phyloP scores from a whole-genome alignment of 2,113 vertebrate species.

The Gallinago paraguaiae region DNA sequence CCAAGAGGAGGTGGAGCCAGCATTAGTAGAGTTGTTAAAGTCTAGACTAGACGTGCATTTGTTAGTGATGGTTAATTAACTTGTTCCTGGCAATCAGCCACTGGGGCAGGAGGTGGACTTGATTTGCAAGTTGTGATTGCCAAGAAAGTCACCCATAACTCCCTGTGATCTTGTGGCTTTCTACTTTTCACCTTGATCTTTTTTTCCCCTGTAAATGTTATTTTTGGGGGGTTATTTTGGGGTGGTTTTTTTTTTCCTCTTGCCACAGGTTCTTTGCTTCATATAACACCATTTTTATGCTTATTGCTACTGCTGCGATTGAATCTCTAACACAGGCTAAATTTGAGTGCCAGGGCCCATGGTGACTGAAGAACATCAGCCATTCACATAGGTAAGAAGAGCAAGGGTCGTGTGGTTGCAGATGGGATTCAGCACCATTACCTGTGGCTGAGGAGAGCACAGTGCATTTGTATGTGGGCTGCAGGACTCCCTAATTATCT shows the following conservation, averaged over 20 bases:
- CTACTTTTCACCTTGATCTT: not conserved
- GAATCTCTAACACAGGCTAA: not conserved
- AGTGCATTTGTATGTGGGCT: not conserved
- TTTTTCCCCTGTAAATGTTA: not conserved
- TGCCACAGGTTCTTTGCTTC: not conserved
- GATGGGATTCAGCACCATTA: accelerated
- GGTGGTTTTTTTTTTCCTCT: not conserved
- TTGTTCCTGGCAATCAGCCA: slow-evolving; percentile 49
- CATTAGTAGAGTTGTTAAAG: not conserved
- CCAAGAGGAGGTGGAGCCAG: slow-evolving; percentile 16
- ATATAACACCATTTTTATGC: not conserved
- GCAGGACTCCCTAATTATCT: not conserved
- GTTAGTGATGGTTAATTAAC: slow-evolving; percentile 54
- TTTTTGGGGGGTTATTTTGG: too few species aligned
- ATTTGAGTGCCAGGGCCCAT: not conserved
- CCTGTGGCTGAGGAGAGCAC: not conserved
- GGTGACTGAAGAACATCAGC: not conserved
- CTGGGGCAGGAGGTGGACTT: not conserved
- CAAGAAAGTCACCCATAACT: slow-evolving; percentile 15
- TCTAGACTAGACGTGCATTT: not conserved
- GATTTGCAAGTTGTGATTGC: slow-evolving; percentile 23
- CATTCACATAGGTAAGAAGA: not conserved
- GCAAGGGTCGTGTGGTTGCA: not conserved
- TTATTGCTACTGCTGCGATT: not conserved
- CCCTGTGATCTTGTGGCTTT: not conserved